Evolutionary conservation across 1,140 invertebrate species (phyloP).

Genomic region (Cyclina sinensis): DNA sequence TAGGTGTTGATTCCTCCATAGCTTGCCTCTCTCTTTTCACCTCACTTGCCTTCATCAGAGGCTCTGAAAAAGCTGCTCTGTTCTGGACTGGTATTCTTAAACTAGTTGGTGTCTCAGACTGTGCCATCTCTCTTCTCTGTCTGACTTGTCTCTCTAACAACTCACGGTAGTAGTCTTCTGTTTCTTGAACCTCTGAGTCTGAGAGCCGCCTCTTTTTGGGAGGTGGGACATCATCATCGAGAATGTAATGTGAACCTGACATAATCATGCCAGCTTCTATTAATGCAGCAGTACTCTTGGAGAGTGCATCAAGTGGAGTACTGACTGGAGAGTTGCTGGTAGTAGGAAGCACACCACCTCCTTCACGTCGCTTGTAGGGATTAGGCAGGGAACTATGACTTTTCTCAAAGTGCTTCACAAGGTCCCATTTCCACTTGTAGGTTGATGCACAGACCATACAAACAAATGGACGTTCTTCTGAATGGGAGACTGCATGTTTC

Average conservation of each 20-base stretch:
- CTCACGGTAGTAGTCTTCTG: constrained; percentile 53
- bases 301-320: constrained; percentile 67
- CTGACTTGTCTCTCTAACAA: constrained; percentile 56
- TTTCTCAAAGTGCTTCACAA: constrained; percentile 86
- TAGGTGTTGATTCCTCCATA: neutral
- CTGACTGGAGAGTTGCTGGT: neutral
- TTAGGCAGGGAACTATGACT: constrained; percentile 85
- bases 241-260: constrained; percentile 26
- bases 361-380: constrained; percentile 85
- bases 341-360: constrained; percentile 45
- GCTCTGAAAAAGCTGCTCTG: constrained; percentile 47
- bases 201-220: constrained; percentile 77
- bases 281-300: constrained; percentile 72
- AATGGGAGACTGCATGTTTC: constrained; percentile 86
- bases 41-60: constrained; percentile 29
- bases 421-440: constrained; percentile 87
- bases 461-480: constrained; percentile 84
- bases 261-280: constrained; percentile 65
- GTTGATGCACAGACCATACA: constrained; percentile 86
- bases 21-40: constrained; percentile 4
- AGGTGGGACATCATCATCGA: constrained; percentile 49
- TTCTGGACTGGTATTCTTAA: constrained; percentile 26
- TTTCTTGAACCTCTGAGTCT: constrained; percentile 73
- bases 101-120: constrained; percentile 8
- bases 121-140: constrained; percentile 34